Evolutionary conservation across 2,113 vertebrate species (phyloP), one percentile per base, ranked within the genome.

Genomic region (Neogobius melanostomus): DNA sequence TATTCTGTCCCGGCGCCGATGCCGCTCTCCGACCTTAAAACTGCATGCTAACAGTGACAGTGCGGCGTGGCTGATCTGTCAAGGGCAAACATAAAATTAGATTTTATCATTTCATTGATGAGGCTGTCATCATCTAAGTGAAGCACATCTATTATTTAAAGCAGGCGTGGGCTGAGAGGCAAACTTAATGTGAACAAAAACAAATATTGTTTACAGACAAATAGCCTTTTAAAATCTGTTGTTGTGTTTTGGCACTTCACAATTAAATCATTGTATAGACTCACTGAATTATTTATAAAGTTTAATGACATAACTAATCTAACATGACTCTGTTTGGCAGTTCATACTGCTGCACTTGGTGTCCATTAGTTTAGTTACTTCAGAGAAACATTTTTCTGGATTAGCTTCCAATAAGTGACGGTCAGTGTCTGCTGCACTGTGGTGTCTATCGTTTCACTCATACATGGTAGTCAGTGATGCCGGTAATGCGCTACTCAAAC

Each of bases 71-170:
- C 67, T 49, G 36, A 74, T 62, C 52, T 28, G 11, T 65, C 47
- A 15, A 51, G 63, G 21, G 62, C 47, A 42, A 68, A 72, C 66
- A 77, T 57, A 56, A 70, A 74, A 69, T 59, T 67, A 45, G 64
- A 68, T 49, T 66, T 43, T 49, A 68, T 46, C 21, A 71, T 70
- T 59, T 61, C 45, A 81, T 62, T 64, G 68, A 75, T 70, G 54
- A 75, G 64, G 78, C 73, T 75, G 73, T 81, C 63, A 71, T 77
- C 80, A 70, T 60, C 59, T 59, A 59, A 79, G 45, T 69, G 60
- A 36, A 66, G 56, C 62, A 59, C 64, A 45, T 77, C 70, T 57
- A 81, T 82, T 71, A 79, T 85, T 81, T 36, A 69, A 57, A 48
- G 43, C 8, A 63, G 28, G 50, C 46, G 51, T 64, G 57, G 50